A percentile compares a stretch with the other conserved stretches of the same genome.
phyloP scores from a whole-genome alignment of 2,888 invertebrate species.

The Heliconius sara region DNA sequence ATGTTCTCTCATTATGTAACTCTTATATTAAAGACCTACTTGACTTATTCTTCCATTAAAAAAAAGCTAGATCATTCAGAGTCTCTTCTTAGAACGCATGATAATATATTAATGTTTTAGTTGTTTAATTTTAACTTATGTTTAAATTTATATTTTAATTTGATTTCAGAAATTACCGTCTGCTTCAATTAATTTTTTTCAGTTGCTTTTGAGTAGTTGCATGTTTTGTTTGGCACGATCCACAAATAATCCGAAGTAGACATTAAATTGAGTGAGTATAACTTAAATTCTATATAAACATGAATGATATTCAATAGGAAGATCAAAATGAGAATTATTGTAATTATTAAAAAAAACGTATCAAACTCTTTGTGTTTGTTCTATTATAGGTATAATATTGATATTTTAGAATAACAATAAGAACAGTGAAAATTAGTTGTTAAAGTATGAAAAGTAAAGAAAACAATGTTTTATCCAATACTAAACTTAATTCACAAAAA shows the following conservation, averaged over 20 bases:
- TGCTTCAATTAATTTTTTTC: conserved; percentile 67
- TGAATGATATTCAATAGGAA: background rate
- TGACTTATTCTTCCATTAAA: background rate
- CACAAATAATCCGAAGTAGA: conserved; percentile 61
- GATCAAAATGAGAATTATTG: background rate
- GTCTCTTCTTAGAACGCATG: background rate
- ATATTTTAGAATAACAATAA: background rate
- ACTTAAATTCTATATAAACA: background rate
- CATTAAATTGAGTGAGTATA: conserved; percentile 68
- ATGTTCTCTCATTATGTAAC: too few relatives aligned
- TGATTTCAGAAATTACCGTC: conserved; percentile 68
- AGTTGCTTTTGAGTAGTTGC: conserved; percentile 80
- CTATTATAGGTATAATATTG: background rate
- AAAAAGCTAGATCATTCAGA: background rate
- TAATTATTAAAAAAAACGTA: background rate
- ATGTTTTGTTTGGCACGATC: conserved; percentile 66
- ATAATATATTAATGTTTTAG: background rate
- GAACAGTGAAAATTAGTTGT: background rate
- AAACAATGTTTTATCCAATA: background rate
- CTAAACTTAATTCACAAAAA: background rate
- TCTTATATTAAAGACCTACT: background rate
- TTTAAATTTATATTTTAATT: conserved; percentile 53
- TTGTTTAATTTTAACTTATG: background rate
- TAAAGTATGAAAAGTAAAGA: background rate
- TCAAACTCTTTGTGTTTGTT: background rate